Evolutionary conservation across 2,113 vertebrate genomes (phyloP).

Genomic region (Dermatemys mawii): DNA sequence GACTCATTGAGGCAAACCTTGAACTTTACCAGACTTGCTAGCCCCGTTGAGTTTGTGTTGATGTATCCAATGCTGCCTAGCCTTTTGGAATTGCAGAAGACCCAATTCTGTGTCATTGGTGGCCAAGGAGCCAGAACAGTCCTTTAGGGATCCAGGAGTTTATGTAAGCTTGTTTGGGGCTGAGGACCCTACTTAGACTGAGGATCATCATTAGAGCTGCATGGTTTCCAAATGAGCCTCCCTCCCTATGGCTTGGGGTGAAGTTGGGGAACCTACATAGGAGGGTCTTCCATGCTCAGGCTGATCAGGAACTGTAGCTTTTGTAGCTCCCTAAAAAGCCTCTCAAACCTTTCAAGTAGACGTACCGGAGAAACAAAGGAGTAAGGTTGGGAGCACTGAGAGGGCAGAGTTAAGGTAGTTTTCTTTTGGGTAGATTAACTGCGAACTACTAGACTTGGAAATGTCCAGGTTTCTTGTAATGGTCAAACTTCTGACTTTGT

Average conservation of each 20-base stretch:
- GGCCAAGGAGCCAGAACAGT: not conserved
- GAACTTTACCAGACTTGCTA: not conserved
- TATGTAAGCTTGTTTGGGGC: not conserved
- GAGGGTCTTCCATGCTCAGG: not conserved
- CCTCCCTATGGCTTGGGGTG: not conserved
- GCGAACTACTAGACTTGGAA: not conserved
- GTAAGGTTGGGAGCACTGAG: not conserved
- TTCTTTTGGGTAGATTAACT: not conserved
- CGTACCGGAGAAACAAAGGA: not conserved
- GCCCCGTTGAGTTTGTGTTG: not conserved
- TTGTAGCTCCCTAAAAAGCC: not conserved
- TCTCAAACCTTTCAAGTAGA: not conserved
- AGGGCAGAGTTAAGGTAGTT: not conserved
- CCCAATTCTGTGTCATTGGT: not conserved
- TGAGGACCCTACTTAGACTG: not conserved
- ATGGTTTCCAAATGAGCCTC: not conserved
- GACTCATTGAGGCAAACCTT: not conserved
- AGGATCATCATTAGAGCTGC: not conserved
- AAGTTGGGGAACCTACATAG: not conserved
- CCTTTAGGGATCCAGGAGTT: not conserved
- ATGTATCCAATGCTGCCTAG: not conserved
- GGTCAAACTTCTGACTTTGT: not conserved
- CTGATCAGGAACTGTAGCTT: not conserved
- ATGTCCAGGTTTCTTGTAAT: not conserved
- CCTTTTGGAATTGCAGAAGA: not conserved